Conservation (phyloP, 2,113 vertebrate species). For the Todiramphus saurophagus region DNA sequence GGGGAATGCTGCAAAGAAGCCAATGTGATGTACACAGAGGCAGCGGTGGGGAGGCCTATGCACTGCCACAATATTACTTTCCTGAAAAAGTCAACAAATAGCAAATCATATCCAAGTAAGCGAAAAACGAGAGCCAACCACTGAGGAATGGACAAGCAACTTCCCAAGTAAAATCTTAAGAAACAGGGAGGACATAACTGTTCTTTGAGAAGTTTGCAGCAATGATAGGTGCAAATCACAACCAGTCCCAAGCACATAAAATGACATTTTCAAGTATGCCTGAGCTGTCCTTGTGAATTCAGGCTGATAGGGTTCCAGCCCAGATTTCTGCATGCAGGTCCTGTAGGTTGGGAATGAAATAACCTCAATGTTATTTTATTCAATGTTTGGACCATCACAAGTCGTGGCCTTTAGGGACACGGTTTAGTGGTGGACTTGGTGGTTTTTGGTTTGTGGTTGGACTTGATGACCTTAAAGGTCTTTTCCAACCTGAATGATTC, state of each 20-base stretch:
- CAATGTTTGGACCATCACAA: neutral
- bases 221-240: neutral
- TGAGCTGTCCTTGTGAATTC: neutral
- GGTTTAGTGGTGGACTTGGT: neutral
- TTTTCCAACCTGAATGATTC: neutral
- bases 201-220: neutral
- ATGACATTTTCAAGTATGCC: neutral
- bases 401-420: rapidly evolving
- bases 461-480: neutral
- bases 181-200: neutral
- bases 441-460: neutral
- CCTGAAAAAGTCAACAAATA: neutral
- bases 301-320: neutral
- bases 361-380: neutral
- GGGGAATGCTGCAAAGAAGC: neutral
- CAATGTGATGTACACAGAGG: neutral
- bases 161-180: neutral
- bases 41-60: rapidly evolving
- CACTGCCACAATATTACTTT: neutral
- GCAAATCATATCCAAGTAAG: neutral
- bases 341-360: neutral
- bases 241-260: neutral
- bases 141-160: neutral
- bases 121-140: neutral
- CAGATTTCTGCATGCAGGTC: neutral